These are phyloP conservation scores for Rynchops niger DNA, from an alignment of 2,113 vertebrate species.

Conservation along the genomic window DNA sequence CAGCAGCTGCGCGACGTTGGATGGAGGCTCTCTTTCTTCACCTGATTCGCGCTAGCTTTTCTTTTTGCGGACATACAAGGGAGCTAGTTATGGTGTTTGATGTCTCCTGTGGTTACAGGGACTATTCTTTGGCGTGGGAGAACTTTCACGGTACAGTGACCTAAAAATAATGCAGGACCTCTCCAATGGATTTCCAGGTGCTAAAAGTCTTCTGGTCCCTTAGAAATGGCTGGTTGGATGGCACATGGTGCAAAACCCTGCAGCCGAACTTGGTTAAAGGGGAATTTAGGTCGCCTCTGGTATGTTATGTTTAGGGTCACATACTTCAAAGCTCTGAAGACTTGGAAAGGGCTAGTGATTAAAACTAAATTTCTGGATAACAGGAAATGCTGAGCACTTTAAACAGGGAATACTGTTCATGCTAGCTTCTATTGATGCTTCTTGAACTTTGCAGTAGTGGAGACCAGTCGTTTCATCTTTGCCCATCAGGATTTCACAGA, in stretches of 20 bases:
- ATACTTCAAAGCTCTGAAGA: not conserved
- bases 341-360: not conserved
- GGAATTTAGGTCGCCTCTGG: not conserved
- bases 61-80: not conserved
- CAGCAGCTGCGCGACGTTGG: fast-evolving
- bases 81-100: not conserved
- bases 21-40: not conserved
- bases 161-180: not conserved
- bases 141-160: not conserved
- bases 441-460: not conserved
- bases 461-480: not conserved
- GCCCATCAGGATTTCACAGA: not conserved
- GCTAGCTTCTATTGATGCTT: not conserved
- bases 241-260: not conserved
- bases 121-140: not conserved
- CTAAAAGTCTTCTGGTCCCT: not conserved
- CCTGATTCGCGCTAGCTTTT: not conserved
- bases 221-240: not conserved
- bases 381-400: not conserved
- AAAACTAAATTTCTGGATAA: not conserved
- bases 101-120: not conserved
- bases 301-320: not conserved
- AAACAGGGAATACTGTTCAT: not conserved
- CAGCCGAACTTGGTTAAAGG: not conserved
- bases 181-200: not conserved